phyloP scores from a whole-genome alignment of 2,888 invertebrate species.

The Eulithis testata region DNA sequence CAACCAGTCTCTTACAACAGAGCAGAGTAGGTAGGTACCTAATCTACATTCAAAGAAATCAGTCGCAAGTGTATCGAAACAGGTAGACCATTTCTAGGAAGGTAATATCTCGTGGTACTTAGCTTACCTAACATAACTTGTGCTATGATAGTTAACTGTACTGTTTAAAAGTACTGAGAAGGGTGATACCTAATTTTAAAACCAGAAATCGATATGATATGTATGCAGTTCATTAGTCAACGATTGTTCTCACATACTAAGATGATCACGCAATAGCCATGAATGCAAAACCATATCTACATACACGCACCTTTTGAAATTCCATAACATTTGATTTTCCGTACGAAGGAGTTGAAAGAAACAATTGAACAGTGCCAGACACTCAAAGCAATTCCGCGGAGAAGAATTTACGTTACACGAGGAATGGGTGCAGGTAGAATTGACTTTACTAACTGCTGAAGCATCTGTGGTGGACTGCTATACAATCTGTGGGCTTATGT shows the following conservation, averaged over 20 bases:
- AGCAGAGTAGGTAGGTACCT: conserved; percentile 22
- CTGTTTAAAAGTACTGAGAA: too few relatives aligned
- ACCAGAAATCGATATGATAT: background rate
- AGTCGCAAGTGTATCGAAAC: background rate
- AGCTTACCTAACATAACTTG: too few relatives aligned
- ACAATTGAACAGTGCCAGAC: conserved; percentile 28
- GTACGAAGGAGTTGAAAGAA: conserved; percentile 19
- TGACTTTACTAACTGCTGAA: conserved; percentile 14
- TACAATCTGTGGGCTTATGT: conserved; percentile 37
- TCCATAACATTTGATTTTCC: conserved; percentile 7
- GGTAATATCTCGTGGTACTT: background rate
- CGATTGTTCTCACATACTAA: conserved; percentile 15
- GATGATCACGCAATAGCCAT: conserved; percentile 25
- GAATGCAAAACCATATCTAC: conserved; percentile 6
- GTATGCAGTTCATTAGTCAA: conserved; percentile 6
- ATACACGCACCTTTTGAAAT: conserved; percentile 15
- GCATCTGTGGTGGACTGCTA: conserved; percentile 15
- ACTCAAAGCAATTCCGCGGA: conserved; percentile 25
- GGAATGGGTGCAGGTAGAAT: conserved; percentile 21
- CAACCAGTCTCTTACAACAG: conserved; percentile 47
- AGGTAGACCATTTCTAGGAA: background rate
- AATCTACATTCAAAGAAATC: conserved; percentile 26
- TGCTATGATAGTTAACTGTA: too few relatives aligned
- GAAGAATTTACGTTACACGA: conserved; percentile 14
- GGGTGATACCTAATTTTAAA: too few relatives aligned